A percentile compares a stretch with the other conserved stretches of the same genome.
Conservation (phyloP, 1,140 invertebrate genomes). For the Platorchestia sp. region DNA sequence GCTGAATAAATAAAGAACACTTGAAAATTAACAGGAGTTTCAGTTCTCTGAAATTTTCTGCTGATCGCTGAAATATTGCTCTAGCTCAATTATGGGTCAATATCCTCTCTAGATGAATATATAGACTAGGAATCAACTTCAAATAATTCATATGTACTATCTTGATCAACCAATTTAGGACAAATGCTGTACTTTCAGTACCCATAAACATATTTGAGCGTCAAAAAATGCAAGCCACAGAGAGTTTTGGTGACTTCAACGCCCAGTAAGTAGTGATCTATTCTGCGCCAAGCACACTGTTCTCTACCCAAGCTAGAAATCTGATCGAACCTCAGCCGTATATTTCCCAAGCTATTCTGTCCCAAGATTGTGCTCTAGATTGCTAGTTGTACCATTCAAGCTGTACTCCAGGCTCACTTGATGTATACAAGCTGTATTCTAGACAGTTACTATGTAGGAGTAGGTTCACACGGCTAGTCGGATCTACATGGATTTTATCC, state of each 20-base stretch:
- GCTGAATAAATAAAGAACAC: not conserved
- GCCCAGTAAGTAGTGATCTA: not conserved
- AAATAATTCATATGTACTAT: no score
- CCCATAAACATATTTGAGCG: not conserved
- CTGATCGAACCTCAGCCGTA: not conserved
- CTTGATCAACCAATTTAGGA: not conserved
- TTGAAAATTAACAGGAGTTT: not conserved
- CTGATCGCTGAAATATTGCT: not conserved
- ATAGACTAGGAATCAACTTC: not conserved
- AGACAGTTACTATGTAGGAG: no score
- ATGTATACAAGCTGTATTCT: no score
- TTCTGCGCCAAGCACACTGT: not conserved
- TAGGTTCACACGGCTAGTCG: no score
- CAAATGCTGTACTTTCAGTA: not conserved
- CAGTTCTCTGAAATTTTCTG: not conserved
- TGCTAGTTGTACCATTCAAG: no score
- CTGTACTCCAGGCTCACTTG: no score
- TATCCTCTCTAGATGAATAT: not conserved
- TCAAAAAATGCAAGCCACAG: not conserved
- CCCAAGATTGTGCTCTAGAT: not conserved
- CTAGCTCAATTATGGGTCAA: not conserved
- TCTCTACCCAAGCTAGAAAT: not conserved
- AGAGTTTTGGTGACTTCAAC: not conserved
- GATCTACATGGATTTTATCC: no score
- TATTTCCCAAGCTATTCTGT: not conserved